These are phyloP conservation scores for Tenualosa ilisha DNA, from an alignment of 2,797 vertebrate species.

Conservation along the genomic window DNA sequence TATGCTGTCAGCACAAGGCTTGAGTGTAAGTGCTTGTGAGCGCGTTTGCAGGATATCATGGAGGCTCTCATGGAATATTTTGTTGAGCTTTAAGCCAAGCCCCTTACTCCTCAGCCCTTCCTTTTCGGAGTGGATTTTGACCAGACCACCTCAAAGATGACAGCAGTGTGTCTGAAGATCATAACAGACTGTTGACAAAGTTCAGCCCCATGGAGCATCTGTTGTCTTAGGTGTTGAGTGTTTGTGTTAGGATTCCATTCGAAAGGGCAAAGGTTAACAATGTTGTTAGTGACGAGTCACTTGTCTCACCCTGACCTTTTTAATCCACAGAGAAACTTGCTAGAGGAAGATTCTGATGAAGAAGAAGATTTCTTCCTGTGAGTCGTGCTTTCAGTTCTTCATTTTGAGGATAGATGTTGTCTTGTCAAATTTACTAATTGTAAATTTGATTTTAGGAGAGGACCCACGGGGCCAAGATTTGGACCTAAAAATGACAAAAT, in stretches of 20 bases:
- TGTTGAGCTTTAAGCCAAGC: neutral
- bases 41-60: neutral
- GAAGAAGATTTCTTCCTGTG: conserved; percentile 98
- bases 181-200: conserved; percentile 10
- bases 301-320: conserved; percentile 46
- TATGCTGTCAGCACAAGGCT: neutral
- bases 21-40: neutral
- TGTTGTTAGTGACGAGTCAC: neutral
- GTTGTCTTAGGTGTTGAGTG: conserved; percentile 1
- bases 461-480: conserved; percentile 92
- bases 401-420: neutral
- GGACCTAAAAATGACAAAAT: conserved; percentile 95
- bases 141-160: neutral
- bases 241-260: neutral
- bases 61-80: neutral
- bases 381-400: conserved; percentile 63
- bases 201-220: neutral
- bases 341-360: conserved; percentile 98
- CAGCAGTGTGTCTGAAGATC: neutral
- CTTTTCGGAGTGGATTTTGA: neutral
- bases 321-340: conserved; percentile 86
- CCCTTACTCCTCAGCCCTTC: neutral
- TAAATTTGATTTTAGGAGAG: conserved; percentile 80
- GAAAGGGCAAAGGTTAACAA: neutral
- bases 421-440: neutral